Evolutionary conservation across 2,888 invertebrate species (phyloP).

Genomic region (Saturnia pavonia): DNA sequence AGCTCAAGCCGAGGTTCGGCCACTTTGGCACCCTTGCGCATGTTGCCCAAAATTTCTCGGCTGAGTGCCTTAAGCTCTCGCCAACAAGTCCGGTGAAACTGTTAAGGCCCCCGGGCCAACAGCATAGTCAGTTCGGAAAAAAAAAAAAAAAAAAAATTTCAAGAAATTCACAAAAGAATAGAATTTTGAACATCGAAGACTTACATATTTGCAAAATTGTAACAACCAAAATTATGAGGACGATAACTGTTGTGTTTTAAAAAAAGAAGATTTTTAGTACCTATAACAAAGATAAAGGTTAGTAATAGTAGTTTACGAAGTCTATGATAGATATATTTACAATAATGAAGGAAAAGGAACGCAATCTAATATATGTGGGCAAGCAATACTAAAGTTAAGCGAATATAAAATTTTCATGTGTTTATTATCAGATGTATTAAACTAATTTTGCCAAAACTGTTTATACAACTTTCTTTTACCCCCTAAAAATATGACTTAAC

Average conservation of each 20-base stretch:
- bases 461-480: too few species aligned
- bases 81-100: too few species aligned
- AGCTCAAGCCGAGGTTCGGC: too few species aligned
- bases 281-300: slow-evolving; percentile 53
- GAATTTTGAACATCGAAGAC: slow-evolving; percentile 67
- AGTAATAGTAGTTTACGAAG: slow-evolving; percentile 62
- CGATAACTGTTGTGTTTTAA: slow-evolving; percentile 54
- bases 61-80: too few species aligned
- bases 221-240: slow-evolving; percentile 27
- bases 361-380: slow-evolving; percentile 84
- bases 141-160: too few species aligned
- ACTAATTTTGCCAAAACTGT: too few species aligned
- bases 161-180: slow-evolving; percentile 85
- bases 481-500: too few species aligned
- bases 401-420: background rate
- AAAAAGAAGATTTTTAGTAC: slow-evolving; percentile 41
- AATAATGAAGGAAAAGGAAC: slow-evolving; percentile 67
- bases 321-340: slow-evolving; percentile 78
- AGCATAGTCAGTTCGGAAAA: too few species aligned
- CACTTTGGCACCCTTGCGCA: too few species aligned
- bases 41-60: too few species aligned
- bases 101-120: too few species aligned
- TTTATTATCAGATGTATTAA: too few species aligned
- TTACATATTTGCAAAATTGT: slow-evolving; percentile 38
- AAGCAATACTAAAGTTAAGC: slow-evolving; percentile 86